Evolutionary conservation across 2,797 vertebrate species (phyloP), one percentile per base, ranked within the genome.

Genomic region (Hylomyscus alleni): DNA sequence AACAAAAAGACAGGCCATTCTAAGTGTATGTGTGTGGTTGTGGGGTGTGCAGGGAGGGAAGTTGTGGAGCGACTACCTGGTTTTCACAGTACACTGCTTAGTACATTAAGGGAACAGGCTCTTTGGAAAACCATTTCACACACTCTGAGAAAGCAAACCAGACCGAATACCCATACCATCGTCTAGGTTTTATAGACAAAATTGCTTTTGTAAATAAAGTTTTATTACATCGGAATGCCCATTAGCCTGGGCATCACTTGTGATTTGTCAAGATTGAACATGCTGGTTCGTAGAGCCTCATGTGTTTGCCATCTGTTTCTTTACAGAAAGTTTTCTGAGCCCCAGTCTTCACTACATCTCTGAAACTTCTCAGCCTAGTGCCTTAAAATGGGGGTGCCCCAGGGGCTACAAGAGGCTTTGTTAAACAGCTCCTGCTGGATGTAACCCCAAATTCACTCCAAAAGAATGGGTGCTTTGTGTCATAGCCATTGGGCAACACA

Each of bases 91-190:
- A 20, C 14, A 2, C 29, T 10, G 24, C 75, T 34, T 12, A n/a
- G 60, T 26, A 29, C n/a, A 47, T 72, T 82, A 80, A 69, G 60
- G 77, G 15, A 78, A 72, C 6, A 72, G 29, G 3, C 73, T 31
- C 54, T 84, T 50, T 24, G 76, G 83, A 67, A 54, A 85, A 85
- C 56, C 29, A 34, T 20, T 85, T 7, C 34, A 56, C 56, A 91
- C 6, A 60, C 94, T 93, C 56, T 24, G 34, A 19, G 19, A 47
- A 67, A 90, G 52, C 89, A 94, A 96, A 82, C 5, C 89, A 94
- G 95, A 82, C 5, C n/a, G 37, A 72, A 72, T 4, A 0, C 37
- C 65, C 50, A 40, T 2, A 37, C 26, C 29, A 82, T 31, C 47
- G 13, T 56, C 29, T 89, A 50, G 80, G 22, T 69, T 86, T 69